phyloP scores from a whole-genome alignment of 2,888 invertebrate genomes.

The Panorpa germanica region DNA sequence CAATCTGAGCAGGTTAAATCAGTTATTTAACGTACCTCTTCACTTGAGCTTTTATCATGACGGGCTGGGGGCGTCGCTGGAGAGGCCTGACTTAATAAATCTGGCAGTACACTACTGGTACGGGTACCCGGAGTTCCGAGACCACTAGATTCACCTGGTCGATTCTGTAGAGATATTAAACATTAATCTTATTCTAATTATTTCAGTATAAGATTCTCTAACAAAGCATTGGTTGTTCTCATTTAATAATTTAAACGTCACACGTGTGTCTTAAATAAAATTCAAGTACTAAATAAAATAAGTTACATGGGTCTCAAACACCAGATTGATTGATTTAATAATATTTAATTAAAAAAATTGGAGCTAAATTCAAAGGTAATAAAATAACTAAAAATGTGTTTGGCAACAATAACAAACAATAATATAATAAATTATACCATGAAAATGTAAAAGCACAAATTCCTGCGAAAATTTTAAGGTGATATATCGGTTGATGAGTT shows the following conservation, averaged over 20 bases:
- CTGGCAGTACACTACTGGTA: slow-evolving; percentile 86
- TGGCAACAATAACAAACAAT: too few species aligned
- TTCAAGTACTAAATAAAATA: slow-evolving; percentile 1
- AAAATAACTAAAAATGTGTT: too few species aligned
- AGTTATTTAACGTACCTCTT: slow-evolving; percentile 63
- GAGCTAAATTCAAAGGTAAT: too few species aligned
- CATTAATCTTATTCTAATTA: slow-evolving; percentile 9
- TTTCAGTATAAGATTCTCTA: not conserved
- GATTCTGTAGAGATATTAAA: slow-evolving; percentile 16
- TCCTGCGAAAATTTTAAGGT: too few species aligned
- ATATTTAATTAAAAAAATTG: too few species aligned
- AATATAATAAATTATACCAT: too few species aligned
- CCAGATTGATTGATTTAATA: too few species aligned
- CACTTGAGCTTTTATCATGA: slow-evolving; percentile 84
- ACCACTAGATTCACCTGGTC: slow-evolving; percentile 25
- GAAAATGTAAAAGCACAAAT: too few species aligned
- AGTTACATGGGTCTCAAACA: too few species aligned
- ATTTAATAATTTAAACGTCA: not conserved
- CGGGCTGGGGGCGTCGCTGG: slow-evolving; percentile 73
- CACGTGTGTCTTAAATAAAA: not conserved
- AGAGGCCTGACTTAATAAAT: slow-evolving; percentile 78
- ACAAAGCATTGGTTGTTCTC: not conserved
- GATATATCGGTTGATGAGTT: too few species aligned
- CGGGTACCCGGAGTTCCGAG: slow-evolving; percentile 48
- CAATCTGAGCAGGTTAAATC: slow-evolving; percentile 11